Conservation (phyloP, 2,113 vertebrate species). For the Cyprinus carpio region DNA sequence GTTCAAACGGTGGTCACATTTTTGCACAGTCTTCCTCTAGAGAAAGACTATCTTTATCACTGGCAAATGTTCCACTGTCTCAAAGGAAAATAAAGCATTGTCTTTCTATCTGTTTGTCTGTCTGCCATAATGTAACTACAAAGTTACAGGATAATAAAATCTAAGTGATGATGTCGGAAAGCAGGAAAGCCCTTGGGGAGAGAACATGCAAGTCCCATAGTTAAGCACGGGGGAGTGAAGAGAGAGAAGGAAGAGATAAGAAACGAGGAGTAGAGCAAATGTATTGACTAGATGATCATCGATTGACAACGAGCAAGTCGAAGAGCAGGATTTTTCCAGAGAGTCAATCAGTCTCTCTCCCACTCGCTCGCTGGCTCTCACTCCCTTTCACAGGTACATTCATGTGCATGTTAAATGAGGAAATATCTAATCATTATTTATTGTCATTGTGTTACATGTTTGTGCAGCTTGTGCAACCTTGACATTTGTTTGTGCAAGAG, state of each 20-base stretch:
- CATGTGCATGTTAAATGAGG: neutral
- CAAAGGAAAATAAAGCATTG: neutral
- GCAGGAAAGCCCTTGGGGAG: neutral
- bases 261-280: constrained; percentile 23
- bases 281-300: constrained; percentile 37
- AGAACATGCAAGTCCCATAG: neutral
- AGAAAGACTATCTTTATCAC: constrained; percentile 26
- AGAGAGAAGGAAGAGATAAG: constrained; percentile 23
- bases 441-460: neutral
- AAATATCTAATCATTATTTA: constrained; percentile 11
- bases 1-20: constrained; percentile 38
- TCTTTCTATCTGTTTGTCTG: constrained; percentile 10
- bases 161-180: neutral
- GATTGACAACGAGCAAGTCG: constrained; percentile 33
- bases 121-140: neutral
- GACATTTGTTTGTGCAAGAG: constrained; percentile 2
- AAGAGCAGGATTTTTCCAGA: neutral
- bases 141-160: too few relatives aligned
- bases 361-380: neutral
- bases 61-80: constrained; percentile 20
- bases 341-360: neutral
- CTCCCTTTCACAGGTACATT: neutral
- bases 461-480: neutral
- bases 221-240: neutral
- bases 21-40: constrained; percentile 11